Evolutionary conservation across 2,113 vertebrate genomes (phyloP).

Genomic region (Hippocampus guttulatus): DNA sequence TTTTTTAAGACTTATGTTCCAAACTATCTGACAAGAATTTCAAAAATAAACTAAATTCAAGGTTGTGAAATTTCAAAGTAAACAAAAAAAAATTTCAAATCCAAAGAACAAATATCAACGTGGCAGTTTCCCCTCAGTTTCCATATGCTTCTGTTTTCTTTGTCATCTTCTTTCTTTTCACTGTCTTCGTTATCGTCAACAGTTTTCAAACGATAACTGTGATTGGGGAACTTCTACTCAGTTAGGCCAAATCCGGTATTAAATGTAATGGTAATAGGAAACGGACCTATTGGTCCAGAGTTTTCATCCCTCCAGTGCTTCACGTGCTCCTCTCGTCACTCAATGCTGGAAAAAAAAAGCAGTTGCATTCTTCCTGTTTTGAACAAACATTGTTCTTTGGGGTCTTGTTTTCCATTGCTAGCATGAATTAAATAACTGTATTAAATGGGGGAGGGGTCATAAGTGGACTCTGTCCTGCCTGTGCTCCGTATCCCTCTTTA

Average conservation of each 20-base stretch:
- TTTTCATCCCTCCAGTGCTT: background rate
- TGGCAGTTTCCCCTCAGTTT: too few species aligned
- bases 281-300: background rate
- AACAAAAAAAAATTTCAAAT: background rate
- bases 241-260: too few species aligned
- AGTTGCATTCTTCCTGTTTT: background rate
- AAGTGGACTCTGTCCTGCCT: background rate
- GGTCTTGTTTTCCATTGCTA: background rate
- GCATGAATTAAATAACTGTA: background rate
- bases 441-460: slow-evolving; percentile 1
- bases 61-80: background rate
- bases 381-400: background rate
- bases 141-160: too few species aligned
- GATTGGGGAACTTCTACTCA: too few species aligned
- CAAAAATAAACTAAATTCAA: background rate
- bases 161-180: too few species aligned
- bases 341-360: background rate
- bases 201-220: too few species aligned
- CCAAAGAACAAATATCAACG: too few species aligned
- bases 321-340: background rate
- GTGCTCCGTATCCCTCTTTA: slow-evolving; percentile 31
- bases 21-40: background rate
- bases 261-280: background rate
- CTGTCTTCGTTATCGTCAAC: too few species aligned
- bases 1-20: background rate